Evolutionary conservation across 1,140 invertebrate species (phyloP).

Genomic region (Hesperophylax magnus): DNA sequence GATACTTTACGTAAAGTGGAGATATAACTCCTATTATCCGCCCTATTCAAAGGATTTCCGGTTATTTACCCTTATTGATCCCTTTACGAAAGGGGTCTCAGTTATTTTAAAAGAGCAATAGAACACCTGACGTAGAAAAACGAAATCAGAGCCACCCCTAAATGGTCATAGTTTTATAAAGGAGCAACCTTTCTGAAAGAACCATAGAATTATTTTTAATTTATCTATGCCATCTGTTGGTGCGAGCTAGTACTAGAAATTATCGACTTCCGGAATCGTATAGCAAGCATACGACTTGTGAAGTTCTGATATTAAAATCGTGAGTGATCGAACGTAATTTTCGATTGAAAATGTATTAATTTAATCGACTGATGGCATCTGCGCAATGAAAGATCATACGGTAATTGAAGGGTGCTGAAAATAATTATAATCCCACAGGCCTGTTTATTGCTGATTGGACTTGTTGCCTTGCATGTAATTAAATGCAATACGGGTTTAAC

Average conservation of each 20-base stretch:
- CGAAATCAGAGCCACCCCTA: slow-evolving; percentile 17
- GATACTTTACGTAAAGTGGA: slow-evolving; percentile 17
- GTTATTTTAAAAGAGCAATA: background rate
- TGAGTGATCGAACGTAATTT: slow-evolving; percentile 20
- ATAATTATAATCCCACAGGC: too few relatives aligned
- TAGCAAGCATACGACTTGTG: background rate
- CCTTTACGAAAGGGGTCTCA: slow-evolving; percentile 5
- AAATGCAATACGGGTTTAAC: too few relatives aligned
- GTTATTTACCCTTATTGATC: slow-evolving; percentile 5
- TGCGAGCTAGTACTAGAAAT: background rate
- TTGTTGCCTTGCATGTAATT: too few relatives aligned
- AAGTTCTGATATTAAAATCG: slow-evolving; percentile 18
- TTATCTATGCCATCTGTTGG: slow-evolving; percentile 19
- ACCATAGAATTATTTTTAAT: background rate
- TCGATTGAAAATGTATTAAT: slow-evolving; percentile 3
- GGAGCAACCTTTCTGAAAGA: background rate
- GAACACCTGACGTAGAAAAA: slow-evolving; percentile 30
- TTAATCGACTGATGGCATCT: slow-evolving; percentile 1
- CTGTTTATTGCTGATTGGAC: too few relatives aligned
- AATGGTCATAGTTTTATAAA: slow-evolving; percentile 17
- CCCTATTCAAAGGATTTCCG: background rate
- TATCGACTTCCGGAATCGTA: slow-evolving; percentile 13
- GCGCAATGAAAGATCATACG: background rate
- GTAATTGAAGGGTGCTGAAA: too few relatives aligned
- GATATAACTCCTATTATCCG: slow-evolving; percentile 5